Percentiles rank a stretch among this genome's conserved stretches.
Conservation (phyloP, 2,113 vertebrate species). For the Danionella cerebrum region DNA sequence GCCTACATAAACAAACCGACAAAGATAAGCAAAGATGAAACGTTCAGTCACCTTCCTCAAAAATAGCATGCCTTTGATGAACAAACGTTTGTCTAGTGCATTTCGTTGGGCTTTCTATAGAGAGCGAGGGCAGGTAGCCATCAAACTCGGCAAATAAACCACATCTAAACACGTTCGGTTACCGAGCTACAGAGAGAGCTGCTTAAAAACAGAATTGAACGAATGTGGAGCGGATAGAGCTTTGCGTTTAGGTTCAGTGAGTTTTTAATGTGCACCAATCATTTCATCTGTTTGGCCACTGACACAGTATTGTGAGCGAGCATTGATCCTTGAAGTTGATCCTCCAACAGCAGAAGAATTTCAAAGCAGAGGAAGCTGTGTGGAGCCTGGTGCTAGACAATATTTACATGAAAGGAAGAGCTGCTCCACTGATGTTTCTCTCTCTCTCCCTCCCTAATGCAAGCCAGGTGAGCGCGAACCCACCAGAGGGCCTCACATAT, state of each 20-base stretch:
- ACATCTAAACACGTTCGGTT: not conserved
- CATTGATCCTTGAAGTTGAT: conserved; percentile 58
- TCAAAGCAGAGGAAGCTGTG: conserved; percentile 71
- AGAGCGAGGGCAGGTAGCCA: not conserved
- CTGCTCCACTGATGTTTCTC: conserved; percentile 29
- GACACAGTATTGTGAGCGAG: conserved; percentile 62
- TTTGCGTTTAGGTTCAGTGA: not conserved
- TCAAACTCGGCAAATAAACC: not conserved
- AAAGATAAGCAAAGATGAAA: conserved; percentile 3
- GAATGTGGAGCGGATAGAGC: no score
- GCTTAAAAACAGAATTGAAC: no score
- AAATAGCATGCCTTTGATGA: not conserved
- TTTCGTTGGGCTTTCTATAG: conserved; percentile 11
- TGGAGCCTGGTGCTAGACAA: conserved; percentile 56
- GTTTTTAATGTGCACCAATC: conserved; percentile 24
- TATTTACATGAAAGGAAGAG: conserved; percentile 37
- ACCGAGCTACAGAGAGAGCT: no score
- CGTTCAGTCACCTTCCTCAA: not conserved
- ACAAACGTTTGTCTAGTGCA: conserved; percentile 27
- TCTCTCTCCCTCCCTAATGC: conserved; percentile 27
- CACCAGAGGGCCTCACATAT: not conserved
- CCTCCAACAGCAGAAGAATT: conserved; percentile 61
- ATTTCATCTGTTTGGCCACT: conserved; percentile 61
- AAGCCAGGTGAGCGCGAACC: conserved; percentile 47
- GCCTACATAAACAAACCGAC: not conserved